A percentile compares a stretch with the other conserved stretches of the same genome.
Conservation (phyloP, 1,140 invertebrate genomes). For the Heliothis virescens region DNA sequence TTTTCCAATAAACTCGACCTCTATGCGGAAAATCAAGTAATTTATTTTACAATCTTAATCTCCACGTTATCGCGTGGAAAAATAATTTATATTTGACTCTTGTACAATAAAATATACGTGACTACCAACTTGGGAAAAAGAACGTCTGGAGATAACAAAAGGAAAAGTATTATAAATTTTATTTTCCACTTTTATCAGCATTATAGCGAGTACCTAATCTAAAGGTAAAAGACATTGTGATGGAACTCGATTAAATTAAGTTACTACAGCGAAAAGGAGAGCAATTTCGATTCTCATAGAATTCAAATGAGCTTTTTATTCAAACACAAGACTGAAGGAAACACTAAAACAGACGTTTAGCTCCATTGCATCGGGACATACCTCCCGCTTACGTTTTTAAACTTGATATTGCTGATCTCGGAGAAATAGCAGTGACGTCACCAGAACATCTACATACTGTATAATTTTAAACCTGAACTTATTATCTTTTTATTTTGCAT, state of each 20-base stretch:
- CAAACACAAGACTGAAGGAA: conserved; percentile 77
- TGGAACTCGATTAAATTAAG: conserved; percentile 85
- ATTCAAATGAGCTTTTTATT: conserved; percentile 86
- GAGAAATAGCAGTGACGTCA: not conserved
- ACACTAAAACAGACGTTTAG: conserved; percentile 78
- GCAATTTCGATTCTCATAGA: conserved; percentile 85
- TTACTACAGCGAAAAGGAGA: conserved; percentile 83
- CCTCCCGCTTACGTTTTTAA: conserved; percentile 66
- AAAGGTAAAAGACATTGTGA: conserved; percentile 76
- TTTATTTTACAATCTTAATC: conserved; percentile 64
- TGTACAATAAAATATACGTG: conserved; percentile 36
- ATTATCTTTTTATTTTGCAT: conserved; percentile 42
- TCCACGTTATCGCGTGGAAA: conserved; percentile 46
- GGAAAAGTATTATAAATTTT: conserved; percentile 53
- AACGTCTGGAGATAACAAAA: conserved; percentile 39
- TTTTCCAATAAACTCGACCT: conserved; percentile 78
- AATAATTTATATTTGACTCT: conserved; percentile 56
- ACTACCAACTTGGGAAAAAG: conserved; percentile 37
- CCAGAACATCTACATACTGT: too few relatives aligned
- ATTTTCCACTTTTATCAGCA: conserved; percentile 55
- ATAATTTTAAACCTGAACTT: not conserved
- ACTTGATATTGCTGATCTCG: conserved; percentile 59
- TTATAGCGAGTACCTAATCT: conserved; percentile 69
- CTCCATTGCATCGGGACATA: conserved; percentile 69
- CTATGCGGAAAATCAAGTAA: conserved; percentile 70